A percentile compares a stretch with the other conserved stretches of the same genome.
phyloP scores from a whole-genome alignment of 2,797 vertebrate species.

The Epinephelus coioides region DNA sequence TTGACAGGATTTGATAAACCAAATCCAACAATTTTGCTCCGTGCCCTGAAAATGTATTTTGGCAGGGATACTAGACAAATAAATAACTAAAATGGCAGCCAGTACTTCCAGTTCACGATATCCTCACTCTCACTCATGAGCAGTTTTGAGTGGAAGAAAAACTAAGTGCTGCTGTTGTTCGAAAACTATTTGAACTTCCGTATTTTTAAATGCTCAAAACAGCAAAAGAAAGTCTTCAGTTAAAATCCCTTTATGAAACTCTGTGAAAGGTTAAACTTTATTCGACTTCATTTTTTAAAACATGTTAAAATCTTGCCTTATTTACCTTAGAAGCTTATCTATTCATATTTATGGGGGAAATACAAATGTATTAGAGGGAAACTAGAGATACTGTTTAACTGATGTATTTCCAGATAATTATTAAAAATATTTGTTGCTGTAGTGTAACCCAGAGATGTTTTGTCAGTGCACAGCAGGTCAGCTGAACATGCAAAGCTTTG shows the following conservation, averaged over 20 bases:
- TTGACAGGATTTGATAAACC: background rate
- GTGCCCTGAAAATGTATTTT: background rate
- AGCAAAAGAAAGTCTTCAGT: background rate
- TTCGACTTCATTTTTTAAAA: fast-evolving
- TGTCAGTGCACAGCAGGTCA: background rate
- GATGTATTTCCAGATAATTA: background rate
- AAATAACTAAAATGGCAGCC: background rate
- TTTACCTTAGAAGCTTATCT: background rate
- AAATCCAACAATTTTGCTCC: background rate
- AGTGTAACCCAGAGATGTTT: background rate
- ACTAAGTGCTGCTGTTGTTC: background rate
- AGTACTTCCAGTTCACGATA: background rate
- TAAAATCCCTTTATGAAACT: background rate
- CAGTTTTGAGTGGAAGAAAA: background rate
- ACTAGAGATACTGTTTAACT: background rate
- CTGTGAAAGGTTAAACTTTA: background rate
- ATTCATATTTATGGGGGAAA: background rate
- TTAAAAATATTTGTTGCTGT: background rate
- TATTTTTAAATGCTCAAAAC: background rate
- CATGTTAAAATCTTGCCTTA: too few species aligned
- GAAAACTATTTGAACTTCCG: background rate
- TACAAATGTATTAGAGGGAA: background rate
- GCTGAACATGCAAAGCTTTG: background rate
- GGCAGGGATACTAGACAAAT: background rate
- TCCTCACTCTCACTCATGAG: background rate